These are phyloP conservation scores for Promerops cafer DNA, from an alignment of 2,113 vertebrate genomes.

Conservation along the genomic window DNA sequence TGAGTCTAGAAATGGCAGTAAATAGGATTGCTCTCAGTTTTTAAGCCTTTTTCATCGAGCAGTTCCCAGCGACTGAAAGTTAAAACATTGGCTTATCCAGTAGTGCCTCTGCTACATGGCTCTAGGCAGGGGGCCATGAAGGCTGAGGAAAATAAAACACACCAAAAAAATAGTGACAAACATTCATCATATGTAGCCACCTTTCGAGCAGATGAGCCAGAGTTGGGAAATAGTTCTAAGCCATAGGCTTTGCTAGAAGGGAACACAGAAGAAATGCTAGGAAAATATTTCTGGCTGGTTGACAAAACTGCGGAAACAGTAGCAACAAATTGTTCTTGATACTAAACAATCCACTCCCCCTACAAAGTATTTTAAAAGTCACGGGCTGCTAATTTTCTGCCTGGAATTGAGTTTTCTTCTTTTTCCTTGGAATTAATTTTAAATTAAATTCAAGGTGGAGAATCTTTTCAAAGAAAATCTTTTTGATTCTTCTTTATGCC, in stretches of 20 bases:
- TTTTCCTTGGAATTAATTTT: not conserved
- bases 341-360: not conserved
- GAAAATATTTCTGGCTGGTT: not conserved
- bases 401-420: not conserved
- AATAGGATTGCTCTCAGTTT: conserved; percentile 67
- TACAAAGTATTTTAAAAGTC: not conserved
- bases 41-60: conserved; percentile 50
- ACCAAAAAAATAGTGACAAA: not conserved
- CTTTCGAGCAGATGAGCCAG: not conserved
- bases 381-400: not conserved
- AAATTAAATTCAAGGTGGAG: not conserved
- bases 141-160: not conserved
- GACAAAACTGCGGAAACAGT: not conserved
- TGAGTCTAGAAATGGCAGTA: conserved; percentile 61
- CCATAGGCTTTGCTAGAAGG: not conserved
- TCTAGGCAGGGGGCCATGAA: conserved; percentile 34
- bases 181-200: not conserved
- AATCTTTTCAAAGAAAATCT: not conserved
- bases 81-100: conserved; percentile 47
- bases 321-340: not conserved
- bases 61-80: conserved; percentile 57
- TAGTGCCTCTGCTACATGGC: conserved; percentile 25
- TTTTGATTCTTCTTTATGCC: not conserved
- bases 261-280: not conserved
- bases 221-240: conserved; percentile 21